A percentile compares a stretch with the other conserved stretches of the same genome.
Conservation (phyloP, 2,797 vertebrate genomes). For the Aphelocoma californica region DNA sequence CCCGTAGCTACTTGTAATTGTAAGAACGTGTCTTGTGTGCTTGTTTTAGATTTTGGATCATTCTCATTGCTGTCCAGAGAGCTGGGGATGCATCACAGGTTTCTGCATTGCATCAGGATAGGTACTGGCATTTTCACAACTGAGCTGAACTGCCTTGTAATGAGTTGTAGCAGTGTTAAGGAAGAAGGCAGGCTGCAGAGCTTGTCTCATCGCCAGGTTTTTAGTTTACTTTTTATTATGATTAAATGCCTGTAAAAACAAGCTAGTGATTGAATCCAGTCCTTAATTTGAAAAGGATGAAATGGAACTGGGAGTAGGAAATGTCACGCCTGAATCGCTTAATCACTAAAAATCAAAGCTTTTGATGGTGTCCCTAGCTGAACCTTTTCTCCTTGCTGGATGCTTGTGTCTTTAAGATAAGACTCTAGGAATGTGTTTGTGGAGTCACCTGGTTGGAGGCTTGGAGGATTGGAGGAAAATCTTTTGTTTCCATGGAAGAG, state of each 20-base stretch:
- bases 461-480: not conserved
- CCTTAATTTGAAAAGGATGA: not conserved
- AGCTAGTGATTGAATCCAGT: constrained; percentile 3
- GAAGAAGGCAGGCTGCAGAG: not conserved
- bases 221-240: not conserved
- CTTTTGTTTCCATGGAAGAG: not conserved
- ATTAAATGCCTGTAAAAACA: constrained; percentile 42
- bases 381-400: not conserved
- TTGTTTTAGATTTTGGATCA: not conserved
- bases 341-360: constrained; percentile 11
- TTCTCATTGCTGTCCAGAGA: not conserved
- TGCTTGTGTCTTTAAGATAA: not conserved
- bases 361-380: not conserved
- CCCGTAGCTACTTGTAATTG: not conserved
- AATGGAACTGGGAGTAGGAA: not conserved
- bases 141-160: not conserved
- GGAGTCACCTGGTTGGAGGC: not conserved
- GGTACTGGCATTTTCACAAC: not conserved
- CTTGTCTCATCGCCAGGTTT: not conserved
- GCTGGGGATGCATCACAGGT: not conserved
- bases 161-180: not conserved
- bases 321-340: not conserved
- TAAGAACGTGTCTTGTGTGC: not conserved
- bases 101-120: not conserved
- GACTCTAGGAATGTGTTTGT: not conserved